Evolutionary conservation across 30 jellyfish, hydroid and myxozoan species (phyloP), one percentile per base, ranked within the genome.

Genomic region (Cassiopea xamachana): DNA sequence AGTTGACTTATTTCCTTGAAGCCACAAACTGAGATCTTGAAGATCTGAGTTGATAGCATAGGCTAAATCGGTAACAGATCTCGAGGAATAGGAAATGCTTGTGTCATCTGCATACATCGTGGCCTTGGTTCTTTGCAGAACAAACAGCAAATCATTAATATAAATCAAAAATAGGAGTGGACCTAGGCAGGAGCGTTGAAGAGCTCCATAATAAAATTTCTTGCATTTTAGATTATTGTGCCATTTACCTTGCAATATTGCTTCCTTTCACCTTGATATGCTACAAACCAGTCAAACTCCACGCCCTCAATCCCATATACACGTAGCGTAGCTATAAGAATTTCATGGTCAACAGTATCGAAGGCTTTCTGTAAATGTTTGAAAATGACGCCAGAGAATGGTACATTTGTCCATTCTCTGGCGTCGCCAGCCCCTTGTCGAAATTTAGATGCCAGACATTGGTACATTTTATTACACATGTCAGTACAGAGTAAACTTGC

Each of bases 111-210:
- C 82, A 82, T 62, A 82, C 83, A 82, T 82, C 43, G 83, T 61
- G 73, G 39, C 92, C 70, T 69, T 69, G 62, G 55, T 44, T 27
- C 79, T 84, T 47, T 84, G 39, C 85, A 84, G 18, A 86, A 77
- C 92, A 60, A 84, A 74, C 79, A 88, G 90, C 87, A 87, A 55
- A 44, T 60, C 94, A 64, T 87, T 77, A 5, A 76, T 78, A 67
- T 76, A 75, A 46, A 76, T 76, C n/a, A 87, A 68, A 55, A 77
- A 87, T 46, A 77, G 94, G 58, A 87, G 85, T 69, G 85, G 89
- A 61, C 94, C 94, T 7, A 87, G 85, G 85, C 90, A 87, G 48
- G 90, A 87, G 78, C 89, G 84, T 79, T 87, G 90, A 44, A 90
- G 94, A 44, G 77, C 94, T 62, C 90, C 84, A 87, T 77, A n/a